Conservation (phyloP, 2,888 invertebrate species). For the Leptinotarsa tumamoca region DNA sequence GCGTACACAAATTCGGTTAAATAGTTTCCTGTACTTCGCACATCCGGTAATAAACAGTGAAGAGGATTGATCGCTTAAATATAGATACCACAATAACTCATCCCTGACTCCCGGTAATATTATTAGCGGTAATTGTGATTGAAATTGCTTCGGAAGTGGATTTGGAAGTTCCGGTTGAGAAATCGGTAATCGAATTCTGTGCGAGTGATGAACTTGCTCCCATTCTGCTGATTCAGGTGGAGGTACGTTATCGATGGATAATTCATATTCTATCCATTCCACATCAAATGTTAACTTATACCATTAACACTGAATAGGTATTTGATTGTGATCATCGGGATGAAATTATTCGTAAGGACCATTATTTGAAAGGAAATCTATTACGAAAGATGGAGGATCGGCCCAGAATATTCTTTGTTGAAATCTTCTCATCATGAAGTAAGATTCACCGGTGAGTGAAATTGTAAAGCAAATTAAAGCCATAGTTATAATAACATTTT, state of each 20-base stretch:
- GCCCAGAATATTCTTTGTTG: too few species aligned
- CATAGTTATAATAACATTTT: too few species aligned
- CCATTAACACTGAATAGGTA: too few species aligned
- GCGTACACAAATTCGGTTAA: constrained; percentile 42
- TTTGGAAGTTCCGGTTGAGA: constrained; percentile 35
- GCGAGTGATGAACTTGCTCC: constrained; percentile 29
- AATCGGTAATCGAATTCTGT: constrained; percentile 36
- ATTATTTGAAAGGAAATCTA: too few species aligned
- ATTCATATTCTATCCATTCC: not conserved
- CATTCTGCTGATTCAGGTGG: not conserved
- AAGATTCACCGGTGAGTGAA: too few species aligned
- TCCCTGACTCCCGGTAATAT: constrained; percentile 34
- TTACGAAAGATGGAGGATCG: too few species aligned
- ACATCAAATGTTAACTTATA: not conserved
- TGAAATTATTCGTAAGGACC: too few species aligned
- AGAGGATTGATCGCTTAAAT: constrained; percentile 46
- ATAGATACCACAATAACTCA: constrained; percentile 44
- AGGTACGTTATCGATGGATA: not conserved
- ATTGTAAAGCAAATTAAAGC: too few species aligned
- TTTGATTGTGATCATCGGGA: too few species aligned
- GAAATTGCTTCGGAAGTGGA: constrained; percentile 34
- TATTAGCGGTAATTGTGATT: constrained; percentile 35
- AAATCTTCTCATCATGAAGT: too few species aligned
- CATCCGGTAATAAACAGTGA: constrained; percentile 36
- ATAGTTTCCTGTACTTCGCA: constrained; percentile 38